Evolutionary conservation across 1,140 invertebrate species (phyloP).

Genomic region (Drosophila tsacasi): DNA sequence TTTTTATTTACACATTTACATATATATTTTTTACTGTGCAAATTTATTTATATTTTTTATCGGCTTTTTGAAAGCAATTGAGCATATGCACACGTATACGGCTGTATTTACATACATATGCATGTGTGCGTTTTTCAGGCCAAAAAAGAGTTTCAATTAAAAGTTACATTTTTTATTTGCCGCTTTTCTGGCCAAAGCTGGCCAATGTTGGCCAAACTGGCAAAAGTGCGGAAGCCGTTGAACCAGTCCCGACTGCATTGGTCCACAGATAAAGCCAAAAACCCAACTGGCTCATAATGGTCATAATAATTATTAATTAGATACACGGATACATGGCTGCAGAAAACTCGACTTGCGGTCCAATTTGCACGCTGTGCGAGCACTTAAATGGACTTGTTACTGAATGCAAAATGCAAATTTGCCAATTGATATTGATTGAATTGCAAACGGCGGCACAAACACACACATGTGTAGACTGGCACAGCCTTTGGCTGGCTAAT

Average conservation of each 20-base stretch:
- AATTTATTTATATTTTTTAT: conserved; percentile 50
- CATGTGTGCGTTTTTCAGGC: conserved; percentile 7
- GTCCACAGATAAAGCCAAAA: conserved; percentile 57
- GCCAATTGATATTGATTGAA: conserved; percentile 81
- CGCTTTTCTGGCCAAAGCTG: conserved; percentile 36
- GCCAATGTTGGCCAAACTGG: conserved; percentile 62
- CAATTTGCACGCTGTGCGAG: conserved; percentile 24
- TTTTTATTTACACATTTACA: not conserved
- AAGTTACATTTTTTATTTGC: conserved; percentile 48
- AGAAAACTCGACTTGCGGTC: conserved; percentile 20
- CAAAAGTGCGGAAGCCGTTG: conserved; percentile 39
- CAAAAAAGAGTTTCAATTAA: conserved; percentile 66
- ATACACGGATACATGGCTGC: conserved; percentile 31
- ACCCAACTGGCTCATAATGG: conserved; percentile 50
- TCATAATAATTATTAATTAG: conserved; percentile 64
- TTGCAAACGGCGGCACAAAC: conserved; percentile 50
- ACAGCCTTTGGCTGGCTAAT: conserved; percentile 56
- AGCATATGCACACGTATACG: conserved; percentile 29
- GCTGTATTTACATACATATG: conserved; percentile 29
- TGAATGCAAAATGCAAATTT: conserved; percentile 76
- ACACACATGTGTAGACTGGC: not conserved
- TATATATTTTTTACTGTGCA: conserved; percentile 10
- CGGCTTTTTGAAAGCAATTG: conserved; percentile 66
- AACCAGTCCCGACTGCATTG: conserved; percentile 42
- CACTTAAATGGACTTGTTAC: conserved; percentile 76